Evolutionary conservation across 2,113 vertebrate genomes (phyloP), one percentile per base, ranked within the genome.

Genomic region (Oxyruncus cristatus): DNA sequence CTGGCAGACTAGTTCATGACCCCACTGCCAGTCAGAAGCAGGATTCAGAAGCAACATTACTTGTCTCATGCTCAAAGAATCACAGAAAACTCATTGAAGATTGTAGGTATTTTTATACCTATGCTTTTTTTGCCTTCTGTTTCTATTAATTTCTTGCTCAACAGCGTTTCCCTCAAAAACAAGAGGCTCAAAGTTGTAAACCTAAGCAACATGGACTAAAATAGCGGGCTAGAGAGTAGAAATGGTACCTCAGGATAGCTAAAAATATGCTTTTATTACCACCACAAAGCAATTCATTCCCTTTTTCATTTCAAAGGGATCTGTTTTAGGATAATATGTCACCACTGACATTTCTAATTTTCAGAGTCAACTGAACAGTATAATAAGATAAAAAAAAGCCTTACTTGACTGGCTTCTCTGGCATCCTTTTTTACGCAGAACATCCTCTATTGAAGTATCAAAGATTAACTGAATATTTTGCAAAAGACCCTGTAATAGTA

Each of bases 391-490:
- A 63, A 56, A 56, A 93, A 88, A 63, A 79, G 53, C 71, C 97
- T 95, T 97, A 99, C 99, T 99, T 98, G 97, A 97, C 74, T 98
- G 99, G 33, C 95, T 96, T 42, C 98, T 96, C 66, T 98, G 98
- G 67, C 99, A 99, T 70, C 99, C 99, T 97, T 98, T 99, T 95
- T 96, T 98, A 91, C 85, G 97, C 23, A 99, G 98, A 93, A 99
- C 71, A 24, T 99, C 99, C 55, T 99, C 99, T 82, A 99, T 50
- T 1, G 99, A 97, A 23, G 98, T 98, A 66, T 98, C 99, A 96
- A 99, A 99, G 91, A 99, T 96, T 81, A 99, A 97, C 30, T 92
- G 97, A 81, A 99, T 97, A 75, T 99, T 99, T 98, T 99, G 99
- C 87, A 99, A 98, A 94, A 99, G 97, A 61, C 99, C 99, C 99